Conservation (phyloP, 2,797 vertebrate genomes). For the Sebastes itinus region DNA sequence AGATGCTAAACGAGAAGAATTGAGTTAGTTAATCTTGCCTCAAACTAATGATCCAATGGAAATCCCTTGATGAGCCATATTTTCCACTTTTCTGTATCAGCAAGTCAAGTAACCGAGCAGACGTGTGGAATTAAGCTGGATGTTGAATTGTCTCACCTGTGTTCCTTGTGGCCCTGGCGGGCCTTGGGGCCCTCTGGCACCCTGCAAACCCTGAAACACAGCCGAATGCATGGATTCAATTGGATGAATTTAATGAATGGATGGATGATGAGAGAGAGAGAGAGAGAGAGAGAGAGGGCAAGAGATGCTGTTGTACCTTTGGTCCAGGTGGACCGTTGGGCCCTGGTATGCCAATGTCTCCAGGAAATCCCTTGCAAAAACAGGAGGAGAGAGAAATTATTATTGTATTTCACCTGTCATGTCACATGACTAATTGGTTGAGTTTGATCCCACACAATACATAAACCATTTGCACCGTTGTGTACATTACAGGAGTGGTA, state of each 20-base stretch:
- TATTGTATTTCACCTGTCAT: neutral
- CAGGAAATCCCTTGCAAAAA: constrained; percentile 93
- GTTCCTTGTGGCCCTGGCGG: constrained; percentile 90
- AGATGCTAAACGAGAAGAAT: neutral
- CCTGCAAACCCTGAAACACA: constrained; percentile 86
- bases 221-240: neutral
- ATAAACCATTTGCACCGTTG: neutral
- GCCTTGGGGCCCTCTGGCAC: constrained; percentile 88
- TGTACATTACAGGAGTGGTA: neutral
- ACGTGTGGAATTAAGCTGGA: neutral
- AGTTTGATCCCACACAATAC: neutral
- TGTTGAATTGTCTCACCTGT: constrained; percentile 83
- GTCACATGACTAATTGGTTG: constrained; percentile 7
- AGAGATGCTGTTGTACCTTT: constrained; percentile 84
- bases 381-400: constrained; percentile 7
- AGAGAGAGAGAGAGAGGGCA: neutral
- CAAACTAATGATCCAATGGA: constrained; percentile 30
- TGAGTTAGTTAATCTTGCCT: constrained; percentile 7
- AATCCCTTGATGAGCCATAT: constrained; percentile 25
- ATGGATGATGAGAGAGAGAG: neutral
- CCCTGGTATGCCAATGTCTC: constrained; percentile 95
- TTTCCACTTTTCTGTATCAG: constrained; percentile 40
- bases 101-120: neutral
- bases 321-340: constrained; percentile 93
- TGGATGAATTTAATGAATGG: neutral